A percentile compares a stretch with the other conserved stretches of the same genome.
These are phyloP conservation scores for Octonoba sinensis DNA, from an alignment of 2,888 invertebrate genomes.

Conservation along the genomic window DNA sequence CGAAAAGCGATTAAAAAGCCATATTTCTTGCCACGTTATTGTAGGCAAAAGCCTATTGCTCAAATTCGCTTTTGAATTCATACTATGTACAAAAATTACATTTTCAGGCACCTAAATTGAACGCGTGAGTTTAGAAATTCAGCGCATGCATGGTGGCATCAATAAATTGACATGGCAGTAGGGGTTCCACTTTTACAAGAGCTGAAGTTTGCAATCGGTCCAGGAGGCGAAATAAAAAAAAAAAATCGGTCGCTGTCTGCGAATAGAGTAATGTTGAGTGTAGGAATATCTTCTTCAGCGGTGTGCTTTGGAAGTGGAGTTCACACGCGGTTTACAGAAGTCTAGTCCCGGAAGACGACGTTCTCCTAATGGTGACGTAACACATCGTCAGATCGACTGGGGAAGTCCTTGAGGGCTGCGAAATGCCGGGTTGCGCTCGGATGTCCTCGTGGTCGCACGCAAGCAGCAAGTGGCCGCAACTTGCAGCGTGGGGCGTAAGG, in stretches of 20 bases:
- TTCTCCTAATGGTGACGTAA: slow-evolving; percentile 20
- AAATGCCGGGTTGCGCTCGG: background rate
- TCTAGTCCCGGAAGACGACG: slow-evolving; percentile 25
- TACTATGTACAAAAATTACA: slow-evolving; percentile 22
- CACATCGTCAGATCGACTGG: slow-evolving; percentile 28
- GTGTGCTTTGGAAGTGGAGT: slow-evolving; percentile 9
- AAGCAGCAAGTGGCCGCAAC: background rate
- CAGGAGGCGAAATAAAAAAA: no score
- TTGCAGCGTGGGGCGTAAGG: background rate
- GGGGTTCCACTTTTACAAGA: no score
- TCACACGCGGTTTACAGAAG: slow-evolving; percentile 33
- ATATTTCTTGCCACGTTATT: slow-evolving; percentile 6
- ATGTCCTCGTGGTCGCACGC: background rate
- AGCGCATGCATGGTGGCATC: background rate
- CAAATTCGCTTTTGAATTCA: slow-evolving; percentile 18
- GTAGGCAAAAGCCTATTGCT: slow-evolving; percentile 32
- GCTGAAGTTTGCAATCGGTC: no score
- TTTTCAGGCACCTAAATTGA: background rate
- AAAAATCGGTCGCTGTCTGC: no score
- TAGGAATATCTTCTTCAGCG: background rate
- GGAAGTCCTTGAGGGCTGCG: slow-evolving; percentile 31
- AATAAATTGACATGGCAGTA: no score
- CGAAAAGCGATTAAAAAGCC: slow-evolving; percentile 20
- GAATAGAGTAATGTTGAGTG: no score
- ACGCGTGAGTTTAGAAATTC: slow-evolving; percentile 1